Base-by-base conservation (phyloP, 2,797 vertebrate genomes). In the Acrocephalus scirpaceus region DNA sequence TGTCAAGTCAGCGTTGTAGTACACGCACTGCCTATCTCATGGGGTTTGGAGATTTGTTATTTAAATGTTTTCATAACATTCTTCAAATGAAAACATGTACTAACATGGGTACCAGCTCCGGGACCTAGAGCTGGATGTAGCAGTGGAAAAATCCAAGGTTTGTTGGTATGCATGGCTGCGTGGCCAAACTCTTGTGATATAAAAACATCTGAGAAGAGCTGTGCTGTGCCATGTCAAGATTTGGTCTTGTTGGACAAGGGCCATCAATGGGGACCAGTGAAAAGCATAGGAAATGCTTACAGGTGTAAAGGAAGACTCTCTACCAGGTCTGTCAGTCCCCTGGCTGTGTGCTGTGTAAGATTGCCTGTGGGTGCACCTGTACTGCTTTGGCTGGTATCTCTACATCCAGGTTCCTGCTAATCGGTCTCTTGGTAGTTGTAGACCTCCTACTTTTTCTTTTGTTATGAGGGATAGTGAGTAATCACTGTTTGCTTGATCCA, bases 21-120 rank as follows among this genome's bases (percentile, higher is more conserved):
- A 34, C 20, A 23, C 0, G 0, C 5, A 4, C 16, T 92, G 48
- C 51, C 34, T 47, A 3, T 42, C 10, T 72, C 57, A 21, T 0
- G 1, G 44, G 22, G 6, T 47, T 57, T 58, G 44, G n/a, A 26
- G 16, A 70, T 81, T 53, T 50, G 20, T 75, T 83, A 30, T 61
- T 87, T 84, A 53, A 16, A 76, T 21, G 14, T 56, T 92, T 45
- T 81, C 2, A 0, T 76, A 60, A 36, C 20, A 13, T 66, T 89
- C 11, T 51, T 76, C 80, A 64, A 73, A 76, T 76, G 32, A 73
- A 70, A 82, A 61, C 32, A 21, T 10, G 3, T 45, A 13, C 26
- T 58, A 61, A 21, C 3, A 7, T 47, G 30, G 92, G 17, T 32
- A 1, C n/a, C 23, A 12, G n/a, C n/a, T 58, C 16, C 0, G 4